Evolutionary conservation across 1,140 invertebrate genomes (phyloP).

Genomic region (Cherax quadricarinatus): DNA sequence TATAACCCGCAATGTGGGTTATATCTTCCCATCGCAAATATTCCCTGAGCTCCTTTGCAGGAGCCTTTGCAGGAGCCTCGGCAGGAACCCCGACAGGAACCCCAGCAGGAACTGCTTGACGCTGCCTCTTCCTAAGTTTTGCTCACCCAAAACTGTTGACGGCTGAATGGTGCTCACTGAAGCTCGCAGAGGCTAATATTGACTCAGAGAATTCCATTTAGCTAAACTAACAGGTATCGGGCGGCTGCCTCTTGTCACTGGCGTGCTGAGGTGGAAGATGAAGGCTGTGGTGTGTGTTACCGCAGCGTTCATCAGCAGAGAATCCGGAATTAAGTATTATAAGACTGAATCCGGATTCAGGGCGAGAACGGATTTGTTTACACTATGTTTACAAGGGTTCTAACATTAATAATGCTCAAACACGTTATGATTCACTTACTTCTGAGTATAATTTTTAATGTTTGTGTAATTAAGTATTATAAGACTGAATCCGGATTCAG

Average conservation of each 20-base stretch:
- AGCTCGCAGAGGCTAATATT: slow-evolving; percentile 21
- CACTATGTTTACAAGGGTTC: too few species aligned
- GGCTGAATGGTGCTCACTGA: background rate
- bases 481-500: background rate
- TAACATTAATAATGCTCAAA: too few species aligned
- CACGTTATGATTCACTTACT: too few species aligned
- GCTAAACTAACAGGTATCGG: slow-evolving; percentile 34
- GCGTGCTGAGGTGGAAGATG: background rate
- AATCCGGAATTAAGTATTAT: background rate
- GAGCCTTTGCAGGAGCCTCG: too few species aligned
- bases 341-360: background rate
- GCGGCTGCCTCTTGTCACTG: background rate
- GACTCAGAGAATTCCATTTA: slow-evolving; percentile 40
- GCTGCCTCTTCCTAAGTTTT: background rate
- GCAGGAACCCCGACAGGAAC: too few species aligned
- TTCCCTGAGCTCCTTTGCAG: too few species aligned
- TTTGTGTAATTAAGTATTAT: background rate
- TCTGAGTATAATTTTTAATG: too few species aligned
- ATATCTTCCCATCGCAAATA: too few species aligned
- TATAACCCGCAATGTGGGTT: too few species aligned
- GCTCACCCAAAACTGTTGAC: background rate
- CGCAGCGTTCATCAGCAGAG: background rate
- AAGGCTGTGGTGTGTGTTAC: background rate
- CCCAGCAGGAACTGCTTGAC: too few species aligned
- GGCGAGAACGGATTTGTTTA: background rate